Percentiles rank a stretch among this genome's conserved stretches.
Evolutionary conservation across 2,888 invertebrate species (phyloP).

Genomic region (Drosophila kokeensis): DNA sequence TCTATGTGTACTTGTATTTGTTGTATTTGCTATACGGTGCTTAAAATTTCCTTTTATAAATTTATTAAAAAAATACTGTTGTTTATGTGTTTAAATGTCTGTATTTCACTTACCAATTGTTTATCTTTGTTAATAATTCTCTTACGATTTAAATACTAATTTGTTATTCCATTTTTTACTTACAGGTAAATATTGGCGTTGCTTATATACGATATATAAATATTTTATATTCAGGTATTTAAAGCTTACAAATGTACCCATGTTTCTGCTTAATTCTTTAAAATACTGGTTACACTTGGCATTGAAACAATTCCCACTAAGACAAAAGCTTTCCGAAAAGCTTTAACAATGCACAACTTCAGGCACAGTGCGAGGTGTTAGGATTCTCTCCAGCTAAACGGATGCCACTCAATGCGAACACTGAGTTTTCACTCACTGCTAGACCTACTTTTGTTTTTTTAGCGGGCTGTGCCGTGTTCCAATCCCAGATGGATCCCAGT

Average conservation of each 20-base stretch:
- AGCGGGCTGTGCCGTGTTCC: slow-evolving; percentile 30
- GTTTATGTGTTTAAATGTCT: slow-evolving; percentile 37
- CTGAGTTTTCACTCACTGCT: slow-evolving; percentile 26
- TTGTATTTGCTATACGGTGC: slow-evolving; percentile 20
- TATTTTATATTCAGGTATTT: slow-evolving; percentile 64
- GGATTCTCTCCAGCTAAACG: slow-evolving; percentile 8
- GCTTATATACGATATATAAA: neutral
- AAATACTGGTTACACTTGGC: slow-evolving; percentile 31
- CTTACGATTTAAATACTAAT: slow-evolving; percentile 8
- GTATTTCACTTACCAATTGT: slow-evolving; percentile 24
- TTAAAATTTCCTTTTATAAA: slow-evolving; percentile 20
- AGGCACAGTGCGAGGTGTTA: slow-evolving; percentile 27
- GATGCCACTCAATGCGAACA: neutral
- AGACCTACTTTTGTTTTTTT: slow-evolving; percentile 45
- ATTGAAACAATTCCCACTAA: slow-evolving; percentile 9
- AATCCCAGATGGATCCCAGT: slow-evolving; percentile 31
- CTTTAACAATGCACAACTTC: slow-evolving; percentile 29
- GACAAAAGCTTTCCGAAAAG: slow-evolving; percentile 24
- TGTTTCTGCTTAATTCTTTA: slow-evolving; percentile 3
- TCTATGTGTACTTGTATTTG: slow-evolving; percentile 36
- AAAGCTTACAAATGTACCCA: slow-evolving; percentile 10
- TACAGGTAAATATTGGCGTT: slow-evolving; percentile 73
- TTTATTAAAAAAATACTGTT: slow-evolving; percentile 17
- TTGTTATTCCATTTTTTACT: slow-evolving; percentile 45
- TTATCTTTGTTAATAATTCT: neutral